phyloP scores from a whole-genome alignment of 2,888 invertebrate genomes.

The Urechis unicinctus region DNA sequence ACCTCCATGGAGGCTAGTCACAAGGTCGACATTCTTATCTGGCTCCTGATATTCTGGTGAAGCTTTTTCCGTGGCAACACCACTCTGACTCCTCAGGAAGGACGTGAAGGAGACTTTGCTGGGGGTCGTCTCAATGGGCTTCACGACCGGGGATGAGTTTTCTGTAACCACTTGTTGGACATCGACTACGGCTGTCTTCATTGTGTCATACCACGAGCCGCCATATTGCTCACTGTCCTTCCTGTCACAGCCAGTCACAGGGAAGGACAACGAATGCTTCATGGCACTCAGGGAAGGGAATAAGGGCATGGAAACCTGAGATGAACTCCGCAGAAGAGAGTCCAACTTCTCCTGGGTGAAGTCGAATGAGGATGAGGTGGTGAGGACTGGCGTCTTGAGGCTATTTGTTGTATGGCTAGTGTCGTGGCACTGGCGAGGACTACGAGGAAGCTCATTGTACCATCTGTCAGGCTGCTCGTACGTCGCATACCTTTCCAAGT shows the following conservation, averaged over 20 bases:
- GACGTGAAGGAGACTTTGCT: not conserved
- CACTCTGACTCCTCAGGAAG: not conserved
- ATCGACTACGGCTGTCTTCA: not conserved
- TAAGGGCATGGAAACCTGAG: not conserved
- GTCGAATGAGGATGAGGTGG: not conserved
- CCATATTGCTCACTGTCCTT: not conserved
- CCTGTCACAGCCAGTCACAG: not conserved
- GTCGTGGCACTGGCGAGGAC: too few relatives aligned
- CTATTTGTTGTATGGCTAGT: not conserved
- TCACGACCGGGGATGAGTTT: not conserved
- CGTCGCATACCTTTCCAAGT: constrained; percentile 10
- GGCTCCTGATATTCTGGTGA: too few relatives aligned
- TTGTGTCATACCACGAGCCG: not conserved
- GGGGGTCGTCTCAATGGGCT: not conserved
- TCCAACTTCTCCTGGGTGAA: not conserved
- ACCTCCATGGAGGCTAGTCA: too few relatives aligned
- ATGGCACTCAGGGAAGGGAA: not conserved
- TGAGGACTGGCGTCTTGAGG: not conserved
- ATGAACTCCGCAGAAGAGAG: not conserved
- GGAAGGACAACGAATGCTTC: not conserved
- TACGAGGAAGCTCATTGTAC: constrained; percentile 8
- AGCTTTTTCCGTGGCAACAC: too few relatives aligned
- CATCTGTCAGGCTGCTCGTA: constrained; percentile 2
- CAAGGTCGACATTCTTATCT: too few relatives aligned
- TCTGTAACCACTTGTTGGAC: not conserved